A percentile compares a stretch with the other conserved stretches of the same genome.
These are phyloP conservation scores for Meloidogyne floridensis DNA, from an alignment of 1,140 invertebrate genomes.

Conservation along the genomic window DNA sequence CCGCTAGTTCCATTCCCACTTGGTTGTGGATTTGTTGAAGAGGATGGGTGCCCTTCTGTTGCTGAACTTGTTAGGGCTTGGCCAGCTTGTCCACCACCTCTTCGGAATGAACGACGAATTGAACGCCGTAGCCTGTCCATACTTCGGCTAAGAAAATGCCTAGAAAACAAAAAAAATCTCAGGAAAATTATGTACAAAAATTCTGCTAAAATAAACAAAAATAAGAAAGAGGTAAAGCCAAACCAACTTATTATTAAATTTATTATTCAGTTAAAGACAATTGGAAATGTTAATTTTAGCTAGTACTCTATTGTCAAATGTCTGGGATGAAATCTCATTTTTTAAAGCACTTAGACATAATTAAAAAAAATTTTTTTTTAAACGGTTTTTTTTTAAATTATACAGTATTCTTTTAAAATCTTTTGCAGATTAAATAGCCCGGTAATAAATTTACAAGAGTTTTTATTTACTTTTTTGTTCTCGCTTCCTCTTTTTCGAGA, in stretches of 20 bases:
- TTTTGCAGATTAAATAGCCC: background rate
- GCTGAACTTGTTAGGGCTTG: constrained; percentile 71
- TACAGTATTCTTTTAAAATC: too few species aligned
- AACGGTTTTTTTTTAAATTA: background rate
- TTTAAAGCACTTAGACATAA: too few species aligned
- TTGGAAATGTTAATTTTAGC: too few species aligned
- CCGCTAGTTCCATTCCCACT: constrained; percentile 8
- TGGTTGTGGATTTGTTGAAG: constrained; percentile 17
- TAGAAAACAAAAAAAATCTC: constrained; percentile 36
- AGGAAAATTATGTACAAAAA: too few species aligned
- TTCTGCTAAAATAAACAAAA: too few species aligned
- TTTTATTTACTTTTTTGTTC: background rate
- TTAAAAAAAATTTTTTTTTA: too few species aligned
- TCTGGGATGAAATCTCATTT: too few species aligned
- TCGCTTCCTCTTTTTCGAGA: background rate
- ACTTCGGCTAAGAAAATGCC: constrained; percentile 51
- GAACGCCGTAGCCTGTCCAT: constrained; percentile 89
- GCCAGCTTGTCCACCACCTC: constrained; percentile 8
- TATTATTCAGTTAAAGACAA: too few species aligned
- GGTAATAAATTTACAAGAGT: background rate
- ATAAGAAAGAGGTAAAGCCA: too few species aligned
- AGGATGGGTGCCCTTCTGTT: constrained; percentile 67
- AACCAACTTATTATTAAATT: too few species aligned
- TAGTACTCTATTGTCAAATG: too few species aligned
- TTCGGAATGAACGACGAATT: constrained; percentile 85